Evolutionary conservation across 2,797 vertebrate genomes (phyloP), one percentile per base, ranked within the genome.

Genomic region (Alectoris magna): DNA sequence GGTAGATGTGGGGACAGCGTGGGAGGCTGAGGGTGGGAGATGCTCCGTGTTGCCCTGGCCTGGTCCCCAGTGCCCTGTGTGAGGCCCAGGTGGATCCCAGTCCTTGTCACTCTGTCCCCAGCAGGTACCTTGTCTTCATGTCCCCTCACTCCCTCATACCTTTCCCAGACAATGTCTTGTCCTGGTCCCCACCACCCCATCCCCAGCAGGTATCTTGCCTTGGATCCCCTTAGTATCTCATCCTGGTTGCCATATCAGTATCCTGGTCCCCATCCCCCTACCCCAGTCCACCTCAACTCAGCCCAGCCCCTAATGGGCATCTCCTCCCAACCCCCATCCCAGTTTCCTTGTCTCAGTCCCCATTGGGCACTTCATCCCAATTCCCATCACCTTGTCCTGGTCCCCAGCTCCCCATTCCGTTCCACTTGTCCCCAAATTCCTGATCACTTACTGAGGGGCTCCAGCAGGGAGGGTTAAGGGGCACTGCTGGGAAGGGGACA

Each of bases 1-100:
- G 8, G 34, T 9, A 49, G 58, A 41, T 3, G 18, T 16, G 0
- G n/a, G 39, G 26, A 6, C 10, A 1, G 31, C 0, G 2, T 2
- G 2, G 16, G 41, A 16, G 43, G 26, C 3, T 41, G 69, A 62
- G 70, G 39, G 0, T 41, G 70, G 26, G 67, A 56, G 78, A 9
- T 31, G 71, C 1, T 74, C 48, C 18, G 27, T 13, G 2, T 39
- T 1, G 3, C 38, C 12, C 0, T 4, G 36, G 51, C 21, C 14
- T 8, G 29, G 34, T 29, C 36, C 5, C 31, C 4, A 4, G 39
- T 34, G 12, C 17, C 12, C 58, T 16, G 1, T 10, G 15, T 43
- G 39, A 41, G 39, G 39, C 39, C 39, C 39, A 41, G 39, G 19
- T 11, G 41, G 41, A 7, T 67, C 31, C 7, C 9, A 9, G 21